Conservation (phyloP, 2,888 invertebrate species). For the Branchipolynoe longqiensis region DNA sequence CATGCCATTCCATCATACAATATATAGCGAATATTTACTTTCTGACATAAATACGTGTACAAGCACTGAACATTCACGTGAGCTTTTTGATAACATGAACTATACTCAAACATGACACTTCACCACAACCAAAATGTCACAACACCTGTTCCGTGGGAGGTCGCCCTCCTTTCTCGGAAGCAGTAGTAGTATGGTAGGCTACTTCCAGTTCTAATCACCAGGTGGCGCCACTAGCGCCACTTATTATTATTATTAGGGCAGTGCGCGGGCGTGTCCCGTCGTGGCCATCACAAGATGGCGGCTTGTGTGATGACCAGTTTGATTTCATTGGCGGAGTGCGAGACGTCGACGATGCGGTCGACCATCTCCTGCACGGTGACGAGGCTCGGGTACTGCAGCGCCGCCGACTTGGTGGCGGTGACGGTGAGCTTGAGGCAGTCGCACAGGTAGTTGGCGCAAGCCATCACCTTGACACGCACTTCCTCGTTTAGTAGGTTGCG, state of each 20-base stretch:
- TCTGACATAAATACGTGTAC: slow-evolving; percentile 2
- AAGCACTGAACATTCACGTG: slow-evolving; percentile 30
- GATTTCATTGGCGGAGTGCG: slow-evolving; percentile 90
- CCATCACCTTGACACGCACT: slow-evolving; percentile 85
- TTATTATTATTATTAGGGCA: too few species aligned
- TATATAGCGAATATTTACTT: too few species aligned
- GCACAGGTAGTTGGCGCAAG: slow-evolving; percentile 78
- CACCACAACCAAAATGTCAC: background rate
- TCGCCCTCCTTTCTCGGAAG: too few species aligned
- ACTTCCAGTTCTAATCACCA: too few species aligned
- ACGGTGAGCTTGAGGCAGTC: slow-evolving; percentile 86
- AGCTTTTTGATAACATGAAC: background rate
- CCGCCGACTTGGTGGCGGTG: slow-evolving; percentile 93
- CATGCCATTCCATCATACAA: background rate
- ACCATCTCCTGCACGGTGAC: slow-evolving; percentile 96
- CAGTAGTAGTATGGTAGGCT: too few species aligned
- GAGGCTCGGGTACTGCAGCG: slow-evolving; percentile 94
- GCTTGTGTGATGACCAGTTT: slow-evolving; percentile 83
- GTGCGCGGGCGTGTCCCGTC: too few species aligned
- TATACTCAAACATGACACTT: slow-evolving; percentile 7
- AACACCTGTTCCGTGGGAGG: background rate
- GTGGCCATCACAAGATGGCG: slow-evolving; percentile 69
- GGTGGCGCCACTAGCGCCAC: too few species aligned
- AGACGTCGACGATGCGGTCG: slow-evolving; percentile 92
- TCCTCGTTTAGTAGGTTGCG: slow-evolving; percentile 90